A percentile compares a stretch with the other conserved stretches of the same genome.
These are phyloP conservation scores for Callopanchax toddi DNA, from an alignment of 2,113 vertebrate species.

Conservation along the genomic window DNA sequence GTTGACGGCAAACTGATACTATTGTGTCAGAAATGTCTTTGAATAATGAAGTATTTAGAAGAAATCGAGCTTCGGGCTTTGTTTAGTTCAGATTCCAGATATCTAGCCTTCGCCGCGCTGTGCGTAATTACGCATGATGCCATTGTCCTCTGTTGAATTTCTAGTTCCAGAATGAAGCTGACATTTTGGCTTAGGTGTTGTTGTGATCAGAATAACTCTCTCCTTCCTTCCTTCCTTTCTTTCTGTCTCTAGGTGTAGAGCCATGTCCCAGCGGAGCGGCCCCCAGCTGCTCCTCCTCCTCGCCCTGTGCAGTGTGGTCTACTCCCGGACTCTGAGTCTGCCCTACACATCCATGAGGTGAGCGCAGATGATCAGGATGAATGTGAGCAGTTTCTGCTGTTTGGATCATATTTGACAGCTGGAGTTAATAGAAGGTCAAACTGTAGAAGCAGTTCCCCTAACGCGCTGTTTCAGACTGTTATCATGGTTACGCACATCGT, in stretches of 20 bases:
- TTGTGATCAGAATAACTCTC: slow-evolving; percentile 1
- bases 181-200: neutral
- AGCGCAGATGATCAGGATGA: slow-evolving; percentile 25
- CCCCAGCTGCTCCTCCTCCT: slow-evolving; percentile 85
- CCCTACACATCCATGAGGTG: slow-evolving; percentile 87
- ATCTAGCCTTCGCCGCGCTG: neutral
- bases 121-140: slow-evolving; percentile 63
- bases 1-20: neutral
- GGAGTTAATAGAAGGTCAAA: too few species aligned
- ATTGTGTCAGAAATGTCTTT: neutral
- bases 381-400: neutral
- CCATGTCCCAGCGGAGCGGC: slow-evolving; percentile 87
- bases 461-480: too few species aligned
- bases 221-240: slow-evolving; percentile 15
- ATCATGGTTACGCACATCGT: too few species aligned
- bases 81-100: too few species aligned
- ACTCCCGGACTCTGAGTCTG: slow-evolving; percentile 83
- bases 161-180: neutral
- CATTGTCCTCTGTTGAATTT: neutral
- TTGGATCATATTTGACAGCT: too few species aligned
- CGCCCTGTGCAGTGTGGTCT: slow-evolving; percentile 83
- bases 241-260: slow-evolving; percentile 76
- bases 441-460: too few species aligned
- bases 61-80: too few species aligned
- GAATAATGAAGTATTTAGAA: too few species aligned